Conservation (phyloP, 2,113 vertebrate species). For the Cinclus mexicanus region DNA sequence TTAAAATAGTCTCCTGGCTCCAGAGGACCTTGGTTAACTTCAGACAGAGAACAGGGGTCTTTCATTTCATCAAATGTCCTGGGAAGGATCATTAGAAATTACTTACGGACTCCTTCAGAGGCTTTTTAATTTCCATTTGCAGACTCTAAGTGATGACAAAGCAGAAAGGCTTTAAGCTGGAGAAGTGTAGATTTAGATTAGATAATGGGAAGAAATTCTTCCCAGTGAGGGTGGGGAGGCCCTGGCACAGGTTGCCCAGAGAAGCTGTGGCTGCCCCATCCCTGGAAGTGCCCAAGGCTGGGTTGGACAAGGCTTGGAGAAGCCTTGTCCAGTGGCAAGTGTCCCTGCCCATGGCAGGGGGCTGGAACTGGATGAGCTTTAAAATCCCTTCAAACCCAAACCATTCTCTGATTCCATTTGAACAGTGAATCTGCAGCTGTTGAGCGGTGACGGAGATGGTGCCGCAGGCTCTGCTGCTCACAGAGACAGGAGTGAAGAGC, state of each 20-base stretch:
- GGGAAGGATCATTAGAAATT: not conserved
- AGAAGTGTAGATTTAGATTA: not conserved
- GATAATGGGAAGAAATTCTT: not conserved
- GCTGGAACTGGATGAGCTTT: not conserved
- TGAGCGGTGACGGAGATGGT: not conserved
- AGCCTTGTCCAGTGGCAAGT: fast-evolving
- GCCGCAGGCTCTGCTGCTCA: not conserved
- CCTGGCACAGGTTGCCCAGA: not conserved
- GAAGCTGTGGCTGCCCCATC: not conserved
- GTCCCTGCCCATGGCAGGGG: not conserved
- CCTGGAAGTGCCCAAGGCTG: not conserved
- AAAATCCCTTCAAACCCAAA: not conserved
- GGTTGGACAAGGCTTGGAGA: not conserved
- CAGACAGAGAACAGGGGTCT: not conserved
- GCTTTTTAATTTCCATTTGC: slow-evolving; percentile 4
- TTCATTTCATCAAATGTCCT: not conserved
- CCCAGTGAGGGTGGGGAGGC: not conserved
- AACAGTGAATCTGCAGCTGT: not conserved
- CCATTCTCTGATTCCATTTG: not conserved
- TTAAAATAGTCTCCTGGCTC: slow-evolving; percentile 41
- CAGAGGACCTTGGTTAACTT: slow-evolving; percentile 17
- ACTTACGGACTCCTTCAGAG: not conserved
- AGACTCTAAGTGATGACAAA: not conserved
- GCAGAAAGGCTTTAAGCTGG: not conserved
- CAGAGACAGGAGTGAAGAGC: not conserved